Conservation (phyloP, 1,140 invertebrate species). For the Drosophila rufa region DNA sequence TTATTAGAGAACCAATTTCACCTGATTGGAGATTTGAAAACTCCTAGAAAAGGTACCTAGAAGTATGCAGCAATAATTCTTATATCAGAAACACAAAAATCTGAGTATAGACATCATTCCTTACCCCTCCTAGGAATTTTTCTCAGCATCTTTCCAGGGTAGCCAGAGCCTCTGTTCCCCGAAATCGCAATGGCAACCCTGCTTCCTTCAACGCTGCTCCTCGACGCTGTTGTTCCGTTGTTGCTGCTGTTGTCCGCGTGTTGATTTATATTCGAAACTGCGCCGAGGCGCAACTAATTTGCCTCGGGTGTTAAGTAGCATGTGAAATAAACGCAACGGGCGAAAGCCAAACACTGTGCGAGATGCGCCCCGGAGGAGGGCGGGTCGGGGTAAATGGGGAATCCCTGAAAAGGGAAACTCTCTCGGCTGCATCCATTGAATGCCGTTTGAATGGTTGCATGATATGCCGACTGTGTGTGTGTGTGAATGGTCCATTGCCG, state of each 20-base stretch:
- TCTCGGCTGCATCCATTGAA: conserved; percentile 18
- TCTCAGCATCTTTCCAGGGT: conserved; percentile 1
- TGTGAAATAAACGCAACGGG: conserved; percentile 52
- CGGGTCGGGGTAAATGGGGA: background rate
- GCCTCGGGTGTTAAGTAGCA: conserved; percentile 79
- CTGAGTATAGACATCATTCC: too few relatives aligned
- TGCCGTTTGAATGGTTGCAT: conserved; percentile 36
- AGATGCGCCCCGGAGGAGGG: background rate
- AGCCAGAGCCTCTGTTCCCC: background rate
- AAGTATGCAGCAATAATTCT: background rate
- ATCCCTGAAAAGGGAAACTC: conserved; percentile 37
- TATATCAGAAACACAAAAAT: too few relatives aligned
- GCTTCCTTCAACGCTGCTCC: conserved; percentile 1
- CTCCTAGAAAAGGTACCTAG: background rate
- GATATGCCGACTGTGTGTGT: conserved; percentile 13
- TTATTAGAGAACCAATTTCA: too few relatives aligned
- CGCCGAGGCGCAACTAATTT: conserved; percentile 78
- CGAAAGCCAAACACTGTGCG: conserved; percentile 25
- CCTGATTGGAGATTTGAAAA: background rate
- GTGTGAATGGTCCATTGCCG: conserved; percentile 35
- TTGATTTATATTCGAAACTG: conserved; percentile 76
- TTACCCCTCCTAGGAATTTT: too few relatives aligned
- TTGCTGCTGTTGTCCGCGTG: conserved; percentile 38
- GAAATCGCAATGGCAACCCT: background rate
- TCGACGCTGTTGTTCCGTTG: conserved; percentile 19